Base-by-base conservation (phyloP, 2,113 vertebrate species). In the Apistogramma diplotaenia region DNA sequence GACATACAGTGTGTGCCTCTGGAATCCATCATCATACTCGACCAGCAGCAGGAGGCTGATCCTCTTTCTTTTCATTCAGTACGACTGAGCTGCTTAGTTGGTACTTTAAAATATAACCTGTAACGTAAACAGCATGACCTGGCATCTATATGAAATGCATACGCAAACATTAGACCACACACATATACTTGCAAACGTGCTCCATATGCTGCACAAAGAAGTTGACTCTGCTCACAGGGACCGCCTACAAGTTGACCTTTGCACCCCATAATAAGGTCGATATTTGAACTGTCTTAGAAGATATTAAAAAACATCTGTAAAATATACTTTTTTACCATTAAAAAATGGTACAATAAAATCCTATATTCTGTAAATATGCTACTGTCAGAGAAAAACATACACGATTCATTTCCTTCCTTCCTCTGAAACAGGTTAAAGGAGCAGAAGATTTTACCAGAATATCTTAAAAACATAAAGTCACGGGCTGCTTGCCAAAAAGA, bases 211-310 rank as follows among this genome's bases (percentile, higher is more conserved):
- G 65, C 78, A 70, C 55, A 76, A 29, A 31, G 65, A 16, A 74
- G 29, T 37, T 53, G 60, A 83, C 37, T 43, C 31, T 79, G 54
- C 61, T 60, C 76, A 67, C 33, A 74, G 33, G 5, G 88, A 86
- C 88, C 88, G 89, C 90, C 83, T 83, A 86, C 74, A 75, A 53
- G 49, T 79, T 88, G 87, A 93, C 78, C 88, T 75, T 49, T 88
- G 76, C 83, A 40, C 80, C 59, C 19, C 25, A 65, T 72, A 67
- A 56, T 70, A 67, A 21, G 35, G 51, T 56, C 74, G 82, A 83
- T 84, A 87, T 89, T 90, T 88, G 55, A 23, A 81, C 80, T 77
- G 83, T 86, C 82, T 67, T 74, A 61, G 67, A 75, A 51, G 79
- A 81, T 78, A n/a, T n/a, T n/a, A n/a, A n/a, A 46, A 85, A 77